Evolutionary conservation across 2,888 invertebrate species (phyloP), one percentile per base, ranked within the genome.

Genomic region (Drosophila yooni): DNA sequence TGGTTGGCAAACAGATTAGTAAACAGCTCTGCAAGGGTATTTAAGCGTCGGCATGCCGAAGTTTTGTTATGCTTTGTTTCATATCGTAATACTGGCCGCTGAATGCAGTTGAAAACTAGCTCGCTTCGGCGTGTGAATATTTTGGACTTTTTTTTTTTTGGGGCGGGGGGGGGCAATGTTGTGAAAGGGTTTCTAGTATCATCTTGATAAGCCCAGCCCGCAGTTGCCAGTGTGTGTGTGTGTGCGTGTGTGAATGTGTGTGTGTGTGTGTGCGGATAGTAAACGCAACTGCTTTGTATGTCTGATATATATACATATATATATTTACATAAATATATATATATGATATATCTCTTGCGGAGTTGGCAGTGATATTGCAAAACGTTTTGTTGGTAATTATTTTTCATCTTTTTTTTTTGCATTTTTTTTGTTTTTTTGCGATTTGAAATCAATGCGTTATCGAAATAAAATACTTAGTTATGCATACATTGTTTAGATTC

Each of bases 341-440:
- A 66, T 79, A 63, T 71, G 78, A 81, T 88, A 78, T 70, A 85
- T 85, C 72, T 89, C 77, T 90, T 83, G 73, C 72, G 68, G 76
- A 90, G 78, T 84, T 87, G 87, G 87, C 87, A 87, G 87, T 87
- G 87, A 87, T 87, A 79, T 87, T 87, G 90, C 87, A 79, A 87
- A 89, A 89, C 88, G 50, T 76, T 79, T 71, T 60, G 48, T 59
- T 73, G 52, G 18, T 60, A 50, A 51, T 67, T 40, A 13, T 27
- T 56, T 46, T 52, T 43, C 1, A 21, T 40, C 27, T 53, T 38
- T 21, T 18, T 18, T 33, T 53, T 52, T 21, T 15, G 21, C 21
- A 25, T 60, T 21, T 15, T 29, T 25, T 60, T 48, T 38, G 21
- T 56, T 62, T 51, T 48, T 43, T 71, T 62, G 64, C 69, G 71